These are phyloP conservation scores for Cheilinus undulatus DNA, from an alignment of 2,113 vertebrate species.

Conservation along the genomic window DNA sequence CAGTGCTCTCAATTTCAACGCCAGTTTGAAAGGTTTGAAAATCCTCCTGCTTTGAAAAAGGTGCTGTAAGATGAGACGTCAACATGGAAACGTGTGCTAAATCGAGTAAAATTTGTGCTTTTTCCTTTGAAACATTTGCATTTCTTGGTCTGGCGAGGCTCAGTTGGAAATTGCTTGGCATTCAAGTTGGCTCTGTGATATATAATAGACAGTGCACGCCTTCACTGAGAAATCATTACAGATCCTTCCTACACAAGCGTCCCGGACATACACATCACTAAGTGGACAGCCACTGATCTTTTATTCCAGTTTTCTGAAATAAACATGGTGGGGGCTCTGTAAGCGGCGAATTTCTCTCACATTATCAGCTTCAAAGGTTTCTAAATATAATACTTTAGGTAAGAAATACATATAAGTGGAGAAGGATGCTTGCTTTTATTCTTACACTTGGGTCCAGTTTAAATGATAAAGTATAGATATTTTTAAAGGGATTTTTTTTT, in stretches of 20 bases:
- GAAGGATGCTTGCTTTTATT: neutral
- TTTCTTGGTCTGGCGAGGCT: slow-evolving; percentile 29
- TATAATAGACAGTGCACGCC: slow-evolving; percentile 31
- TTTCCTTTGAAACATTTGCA: slow-evolving; percentile 8
- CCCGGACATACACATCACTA: slow-evolving; percentile 19
- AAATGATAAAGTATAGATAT: neutral
- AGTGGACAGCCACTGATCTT: slow-evolving; percentile 31
- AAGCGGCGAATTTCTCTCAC: slow-evolving; percentile 33
- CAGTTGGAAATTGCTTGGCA: slow-evolving; percentile 48
- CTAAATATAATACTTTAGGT: slow-evolving; percentile 1
- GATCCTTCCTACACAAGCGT: slow-evolving; percentile 49
- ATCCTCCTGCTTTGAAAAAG: slow-evolving; percentile 14
- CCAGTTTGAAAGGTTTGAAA: neutral
- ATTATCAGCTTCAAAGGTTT: neutral
- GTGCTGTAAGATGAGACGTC: slow-evolving; percentile 12
- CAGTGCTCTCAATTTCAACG: neutral
- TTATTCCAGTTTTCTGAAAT: slow-evolving; percentile 27
- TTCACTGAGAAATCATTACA: slow-evolving; percentile 35
- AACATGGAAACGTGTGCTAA: slow-evolving; percentile 25
- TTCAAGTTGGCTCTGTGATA: slow-evolving; percentile 42
- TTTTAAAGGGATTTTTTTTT: neutral
- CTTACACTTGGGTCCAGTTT: neutral
- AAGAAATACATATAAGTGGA: too few relatives aligned
- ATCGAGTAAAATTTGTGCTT: slow-evolving; percentile 2
- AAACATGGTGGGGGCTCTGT: slow-evolving; percentile 29